Evolutionary conservation across 2,888 invertebrate genomes (phyloP).

Genomic region (Thumatha senex): DNA sequence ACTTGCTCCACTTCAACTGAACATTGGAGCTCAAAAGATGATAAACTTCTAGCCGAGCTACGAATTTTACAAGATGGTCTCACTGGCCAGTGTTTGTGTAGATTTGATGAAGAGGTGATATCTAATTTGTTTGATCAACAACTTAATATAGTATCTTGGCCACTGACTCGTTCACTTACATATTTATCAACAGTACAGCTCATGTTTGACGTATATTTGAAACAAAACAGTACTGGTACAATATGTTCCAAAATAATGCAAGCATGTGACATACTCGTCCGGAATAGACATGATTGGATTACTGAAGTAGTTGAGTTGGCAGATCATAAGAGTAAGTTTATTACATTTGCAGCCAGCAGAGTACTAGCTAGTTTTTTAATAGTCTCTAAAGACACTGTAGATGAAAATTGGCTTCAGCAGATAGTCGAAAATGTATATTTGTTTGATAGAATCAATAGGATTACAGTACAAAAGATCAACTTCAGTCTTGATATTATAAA

Average conservation of each 20-base stretch:
- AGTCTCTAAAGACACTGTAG: conserved; percentile 91
- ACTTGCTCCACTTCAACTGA: conserved; percentile 66
- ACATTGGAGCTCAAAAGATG: conserved; percentile 67
- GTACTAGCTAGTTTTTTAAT: conserved; percentile 93
- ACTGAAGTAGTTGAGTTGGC: conserved; percentile 92
- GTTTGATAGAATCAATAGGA: conserved; percentile 85
- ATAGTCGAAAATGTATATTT: conserved; percentile 88
- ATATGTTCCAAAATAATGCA: conserved; percentile 92
- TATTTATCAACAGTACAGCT: conserved; percentile 93
- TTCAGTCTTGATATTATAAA: conserved; percentile 94
- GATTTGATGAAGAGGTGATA: conserved; percentile 87
- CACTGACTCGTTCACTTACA: conserved; percentile 84
- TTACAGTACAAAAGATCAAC: conserved; percentile 89
- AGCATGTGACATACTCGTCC: conserved; percentile 90
- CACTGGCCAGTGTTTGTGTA: conserved; percentile 91
- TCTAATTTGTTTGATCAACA: conserved; percentile 88
- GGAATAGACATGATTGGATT: conserved; percentile 92
- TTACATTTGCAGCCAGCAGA: conserved; percentile 91
- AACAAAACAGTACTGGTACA: conserved; percentile 91
- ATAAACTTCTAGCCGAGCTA: conserved; percentile 76
- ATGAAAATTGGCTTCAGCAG: conserved; percentile 91
- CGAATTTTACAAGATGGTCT: conserved; percentile 86
- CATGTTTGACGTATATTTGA: conserved; percentile 92
- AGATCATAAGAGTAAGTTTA: conserved; percentile 90
- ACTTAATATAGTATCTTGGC: conserved; percentile 77